phyloP scores from a whole-genome alignment of 2,888 invertebrate species.

The Macroteleia sp. region DNA sequence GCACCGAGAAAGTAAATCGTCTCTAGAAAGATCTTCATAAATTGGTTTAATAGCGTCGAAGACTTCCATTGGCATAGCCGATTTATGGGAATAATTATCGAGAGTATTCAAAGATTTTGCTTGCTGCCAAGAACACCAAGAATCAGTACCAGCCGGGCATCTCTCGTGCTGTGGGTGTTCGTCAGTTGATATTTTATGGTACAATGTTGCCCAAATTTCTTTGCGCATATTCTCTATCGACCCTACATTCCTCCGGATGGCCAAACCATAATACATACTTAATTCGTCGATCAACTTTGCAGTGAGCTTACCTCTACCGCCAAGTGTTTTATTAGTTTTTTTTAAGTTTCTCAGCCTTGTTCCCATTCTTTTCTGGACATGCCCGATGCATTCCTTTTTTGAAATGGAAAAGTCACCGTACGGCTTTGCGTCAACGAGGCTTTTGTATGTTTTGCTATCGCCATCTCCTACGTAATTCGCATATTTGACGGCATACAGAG shows the following conservation, averaged over 20 bases:
- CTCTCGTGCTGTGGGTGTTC: conserved; percentile 52
- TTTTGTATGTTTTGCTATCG: background rate
- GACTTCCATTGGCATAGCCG: background rate
- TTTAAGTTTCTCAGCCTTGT: background rate
- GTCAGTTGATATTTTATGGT: conserved; percentile 57
- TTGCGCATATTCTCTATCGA: background rate
- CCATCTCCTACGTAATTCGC: too few relatives aligned
- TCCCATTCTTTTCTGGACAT: conserved; percentile 26
- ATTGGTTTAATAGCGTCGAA: conserved; percentile 21
- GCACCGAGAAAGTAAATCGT: conserved; percentile 35
- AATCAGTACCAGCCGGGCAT: conserved; percentile 47
- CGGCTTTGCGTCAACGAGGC: background rate
- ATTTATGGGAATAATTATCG: background rate
- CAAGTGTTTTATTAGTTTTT: background rate
- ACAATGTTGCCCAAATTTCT: background rate
- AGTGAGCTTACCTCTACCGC: background rate
- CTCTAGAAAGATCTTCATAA: conserved; percentile 24
- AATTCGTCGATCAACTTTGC: background rate
- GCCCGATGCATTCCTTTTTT: conserved; percentile 37
- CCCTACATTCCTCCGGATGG: background rate
- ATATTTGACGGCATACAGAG: background rate
- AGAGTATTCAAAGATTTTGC: background rate
- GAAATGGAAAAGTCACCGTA: background rate
- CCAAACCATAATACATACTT: background rate
- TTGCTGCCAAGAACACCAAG: conserved; percentile 61